Evolutionary conservation across 2,113 vertebrate genomes (phyloP).

Genomic region (Mustela nigripes): DNA sequence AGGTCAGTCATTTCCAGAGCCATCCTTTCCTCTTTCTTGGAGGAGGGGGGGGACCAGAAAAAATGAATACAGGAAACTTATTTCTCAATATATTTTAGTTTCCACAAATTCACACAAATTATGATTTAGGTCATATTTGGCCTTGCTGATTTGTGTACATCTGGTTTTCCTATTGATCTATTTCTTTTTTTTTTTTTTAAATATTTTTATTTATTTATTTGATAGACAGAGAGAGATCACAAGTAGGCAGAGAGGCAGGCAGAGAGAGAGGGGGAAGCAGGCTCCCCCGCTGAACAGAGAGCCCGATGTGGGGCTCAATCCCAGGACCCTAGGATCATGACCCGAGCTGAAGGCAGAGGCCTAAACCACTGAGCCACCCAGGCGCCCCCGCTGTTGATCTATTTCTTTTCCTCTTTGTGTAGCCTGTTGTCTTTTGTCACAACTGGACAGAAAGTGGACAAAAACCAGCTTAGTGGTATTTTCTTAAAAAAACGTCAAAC

Average conservation of each 20-base stretch:
- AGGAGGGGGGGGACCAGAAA: background rate
- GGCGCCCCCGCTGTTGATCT: background rate
- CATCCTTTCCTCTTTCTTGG: background rate
- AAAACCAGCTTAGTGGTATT: conserved; percentile 50
- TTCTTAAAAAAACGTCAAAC: conserved; percentile 21
- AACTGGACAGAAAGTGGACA: background rate
- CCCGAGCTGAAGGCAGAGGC: no score
- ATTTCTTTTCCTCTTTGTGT: conserved; percentile 26
- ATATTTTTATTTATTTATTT: no score
- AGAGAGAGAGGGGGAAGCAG: no score
- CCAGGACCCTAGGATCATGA: no score
- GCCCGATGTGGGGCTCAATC: no score
- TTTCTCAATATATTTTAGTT: conserved; percentile 7
- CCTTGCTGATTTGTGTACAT: background rate
- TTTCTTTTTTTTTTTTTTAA: conserved; percentile 54
- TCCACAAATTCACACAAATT: background rate
- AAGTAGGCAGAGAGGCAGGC: no score
- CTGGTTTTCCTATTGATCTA: background rate
- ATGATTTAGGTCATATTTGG: background rate
- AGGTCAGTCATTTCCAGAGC: background rate
- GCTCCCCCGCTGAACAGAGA: no score
- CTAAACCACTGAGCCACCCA: no score
- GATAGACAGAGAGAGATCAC: no score
- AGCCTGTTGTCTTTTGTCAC: conserved; percentile 20
- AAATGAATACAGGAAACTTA: background rate